Conservation (phyloP, 2,113 vertebrate species). For the Actenoides hombroni region DNA sequence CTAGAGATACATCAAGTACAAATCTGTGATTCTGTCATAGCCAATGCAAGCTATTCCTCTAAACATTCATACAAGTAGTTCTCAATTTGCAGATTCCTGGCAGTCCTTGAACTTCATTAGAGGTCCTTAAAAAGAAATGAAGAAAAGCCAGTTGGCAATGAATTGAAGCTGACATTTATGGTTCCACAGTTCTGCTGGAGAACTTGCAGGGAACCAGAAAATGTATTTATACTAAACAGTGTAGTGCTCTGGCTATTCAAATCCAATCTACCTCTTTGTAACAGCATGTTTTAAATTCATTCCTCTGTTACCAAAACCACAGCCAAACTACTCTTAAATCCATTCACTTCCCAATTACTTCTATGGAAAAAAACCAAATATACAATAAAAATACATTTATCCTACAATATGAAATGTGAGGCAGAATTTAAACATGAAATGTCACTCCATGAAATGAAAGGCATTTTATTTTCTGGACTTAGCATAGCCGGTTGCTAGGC, state of each 20-base stretch:
- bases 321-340: not conserved
- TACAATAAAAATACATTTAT: not conserved
- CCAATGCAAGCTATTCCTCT: not conserved
- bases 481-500: not conserved
- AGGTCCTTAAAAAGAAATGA: not conserved
- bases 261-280: not conserved
- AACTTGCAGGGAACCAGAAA: not conserved
- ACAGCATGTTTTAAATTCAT: not conserved
- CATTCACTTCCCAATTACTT: not conserved
- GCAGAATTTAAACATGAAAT: not conserved
- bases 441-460: not conserved
- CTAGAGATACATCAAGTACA: not conserved
- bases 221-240: not conserved
- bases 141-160: not conserved
- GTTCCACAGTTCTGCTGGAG: not conserved
- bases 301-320: not conserved
- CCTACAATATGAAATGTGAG: accelerated
- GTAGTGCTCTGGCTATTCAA: not conserved
- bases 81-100: not conserved
- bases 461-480: not conserved
- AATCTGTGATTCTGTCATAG: not conserved
- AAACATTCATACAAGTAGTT: not conserved
- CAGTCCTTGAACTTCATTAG: not conserved
- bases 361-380: not conserved
- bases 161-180: not conserved